Evolutionary conservation across 2,888 invertebrate genomes (phyloP).

Genomic region (Cremastinae sp.): DNA sequence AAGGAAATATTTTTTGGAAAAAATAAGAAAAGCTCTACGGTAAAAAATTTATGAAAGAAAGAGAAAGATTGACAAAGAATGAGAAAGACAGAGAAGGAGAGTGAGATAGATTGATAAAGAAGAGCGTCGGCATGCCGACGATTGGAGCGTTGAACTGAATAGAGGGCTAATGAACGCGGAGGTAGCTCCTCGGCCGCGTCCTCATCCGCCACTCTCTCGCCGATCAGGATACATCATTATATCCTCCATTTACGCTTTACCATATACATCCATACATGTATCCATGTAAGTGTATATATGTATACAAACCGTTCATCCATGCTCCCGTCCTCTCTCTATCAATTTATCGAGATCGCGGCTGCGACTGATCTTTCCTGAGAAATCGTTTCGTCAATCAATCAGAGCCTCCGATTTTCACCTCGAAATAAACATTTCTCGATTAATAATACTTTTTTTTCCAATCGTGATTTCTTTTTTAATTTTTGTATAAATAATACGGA

Average conservation of each 20-base stretch:
- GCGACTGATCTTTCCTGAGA: conserved; percentile 40
- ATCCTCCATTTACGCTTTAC: conserved; percentile 15
- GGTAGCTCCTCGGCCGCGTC: conserved; percentile 71
- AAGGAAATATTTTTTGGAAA: too few relatives aligned
- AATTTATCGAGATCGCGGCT: conserved; percentile 34
- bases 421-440: conserved; percentile 4
- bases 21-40: too few relatives aligned
- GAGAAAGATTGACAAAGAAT: too few relatives aligned
- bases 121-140: conserved; percentile 69
- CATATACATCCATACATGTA: not conserved
- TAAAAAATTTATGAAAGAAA: too few relatives aligned
- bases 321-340: conserved; percentile 5
- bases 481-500: too few relatives aligned
- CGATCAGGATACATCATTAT: conserved; percentile 44
- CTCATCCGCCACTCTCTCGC: conserved; percentile 53
- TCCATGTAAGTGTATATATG: not conserved
- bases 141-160: conserved; percentile 78
- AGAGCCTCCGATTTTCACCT: conserved; percentile 27
- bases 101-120: not conserved
- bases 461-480: too few relatives aligned
- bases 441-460: too few relatives aligned
- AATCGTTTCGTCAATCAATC: conserved; percentile 44
- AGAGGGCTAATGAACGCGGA: conserved; percentile 78
- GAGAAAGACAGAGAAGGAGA: not conserved
- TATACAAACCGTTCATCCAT: not conserved